A percentile compares a stretch with the other conserved stretches of the same genome.
phyloP scores from a whole-genome alignment of 2,888 invertebrate genomes.

The Spialia ferax region DNA sequence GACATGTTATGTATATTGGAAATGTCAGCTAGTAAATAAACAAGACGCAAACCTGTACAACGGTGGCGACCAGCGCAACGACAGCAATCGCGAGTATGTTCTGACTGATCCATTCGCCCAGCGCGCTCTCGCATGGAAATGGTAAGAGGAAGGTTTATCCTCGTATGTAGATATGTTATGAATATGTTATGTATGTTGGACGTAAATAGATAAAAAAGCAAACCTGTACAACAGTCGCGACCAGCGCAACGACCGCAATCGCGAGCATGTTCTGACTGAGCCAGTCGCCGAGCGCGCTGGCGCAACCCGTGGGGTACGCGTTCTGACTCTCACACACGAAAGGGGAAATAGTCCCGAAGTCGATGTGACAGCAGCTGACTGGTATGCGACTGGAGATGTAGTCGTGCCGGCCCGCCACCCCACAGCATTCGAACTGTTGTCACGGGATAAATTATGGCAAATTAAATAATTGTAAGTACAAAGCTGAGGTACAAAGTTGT shows the following conservation, averaged over 20 bases:
- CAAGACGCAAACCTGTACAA: constrained; percentile 65
- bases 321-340: constrained; percentile 71
- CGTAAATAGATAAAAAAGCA: constrained; percentile 36
- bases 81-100: constrained; percentile 65
- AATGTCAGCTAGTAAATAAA: too few relatives aligned
- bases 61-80: constrained; percentile 58
- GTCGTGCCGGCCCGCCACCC: constrained; percentile 82
- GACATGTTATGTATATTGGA: too few relatives aligned
- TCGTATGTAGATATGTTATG: too few relatives aligned
- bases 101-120: constrained; percentile 63
- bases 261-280: constrained; percentile 58
- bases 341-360: constrained; percentile 74
- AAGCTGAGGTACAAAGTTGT: too few relatives aligned
- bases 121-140: too few relatives aligned
- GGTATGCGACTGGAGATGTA: constrained; percentile 84
- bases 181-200: too few relatives aligned
- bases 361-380: constrained; percentile 87
- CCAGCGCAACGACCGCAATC: constrained; percentile 62
- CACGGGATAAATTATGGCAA: not conserved
- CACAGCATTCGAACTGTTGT: constrained; percentile 89
- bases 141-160: too few relatives aligned
- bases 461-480: not conserved
- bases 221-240: constrained; percentile 70
- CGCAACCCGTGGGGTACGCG: constrained; percentile 80
- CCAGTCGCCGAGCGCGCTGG: constrained; percentile 81